Evolutionary conservation across 2,113 vertebrate genomes (phyloP), one percentile per base, ranked within the genome.

Genomic region (Pipa parva): DNA sequence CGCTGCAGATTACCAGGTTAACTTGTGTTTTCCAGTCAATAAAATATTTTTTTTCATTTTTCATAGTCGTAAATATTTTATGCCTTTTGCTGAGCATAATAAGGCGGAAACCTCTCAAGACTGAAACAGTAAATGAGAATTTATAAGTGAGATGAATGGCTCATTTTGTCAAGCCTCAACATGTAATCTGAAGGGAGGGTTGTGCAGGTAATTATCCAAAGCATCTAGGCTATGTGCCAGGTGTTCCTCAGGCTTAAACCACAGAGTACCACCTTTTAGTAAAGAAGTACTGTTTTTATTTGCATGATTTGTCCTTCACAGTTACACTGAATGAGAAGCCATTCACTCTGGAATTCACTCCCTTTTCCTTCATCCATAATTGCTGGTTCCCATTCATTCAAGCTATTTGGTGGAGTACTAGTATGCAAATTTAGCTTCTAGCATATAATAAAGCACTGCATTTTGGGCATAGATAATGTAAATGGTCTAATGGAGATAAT

Each of bases 341-440:
- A 49, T 59, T 62, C 39, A 59, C 4, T 59, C 33, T 18, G 1
- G 71, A 50, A 8, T 6, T 67, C 36, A 28, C 24, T 12, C 20
- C 49, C 29, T 60, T 46, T 18, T 3, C 60, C 25, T 72, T 60
- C 0, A 45, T 0, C 39, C 66, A 56, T 5, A 11, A 66, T 46
- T 60, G 18, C 28, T 51, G 0, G 10, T 0, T 67, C 56, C 24
- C 31, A 0, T 59, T 71, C 52, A 63, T 63, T 72, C 0, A 0
- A 25, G 72, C 73, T 29, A 46, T 75, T 59, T 77, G 33, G 1
- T 17, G 27, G 51, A 56, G 66, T 39, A 17, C 48, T 67, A 65
- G 64, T 72, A 46, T 52, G 36, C 27, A 42, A 63, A 69, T 80
- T 62, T 67, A 39, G 48, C 60, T 70, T 61, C 59, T 17, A 49